Percentiles rank a stretch among this genome's conserved stretches.
Evolutionary conservation across 2,797 vertebrate genomes (phyloP).

Genomic region (Eupleurogrammus muticus): DNA sequence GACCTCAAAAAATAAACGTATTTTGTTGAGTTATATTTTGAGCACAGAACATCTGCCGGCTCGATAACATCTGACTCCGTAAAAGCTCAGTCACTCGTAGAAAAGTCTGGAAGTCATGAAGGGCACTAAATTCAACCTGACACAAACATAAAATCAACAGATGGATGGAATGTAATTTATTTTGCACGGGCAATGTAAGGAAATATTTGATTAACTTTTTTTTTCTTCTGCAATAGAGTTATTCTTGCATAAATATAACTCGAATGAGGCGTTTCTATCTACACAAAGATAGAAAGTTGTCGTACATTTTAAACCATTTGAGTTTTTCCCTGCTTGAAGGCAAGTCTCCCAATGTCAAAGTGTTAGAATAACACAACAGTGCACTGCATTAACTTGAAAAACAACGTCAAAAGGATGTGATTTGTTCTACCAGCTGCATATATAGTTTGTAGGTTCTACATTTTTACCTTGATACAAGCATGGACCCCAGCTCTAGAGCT

Average conservation of each 20-base stretch:
- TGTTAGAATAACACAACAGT: neutral
- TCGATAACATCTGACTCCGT: constrained; percentile 26
- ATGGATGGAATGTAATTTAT: constrained; percentile 1
- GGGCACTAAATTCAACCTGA: constrained; percentile 21
- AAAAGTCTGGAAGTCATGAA: neutral
- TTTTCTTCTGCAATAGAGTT: neutral
- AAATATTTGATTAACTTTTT: neutral
- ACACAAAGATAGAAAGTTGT: neutral
- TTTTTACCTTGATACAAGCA: constrained; percentile 46
- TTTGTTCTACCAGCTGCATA: neutral
- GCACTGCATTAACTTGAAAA: neutral
- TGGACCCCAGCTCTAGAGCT: constrained; percentile 15
- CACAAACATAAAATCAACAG: constrained; percentile 23
- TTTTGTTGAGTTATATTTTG: constrained; percentile 8
- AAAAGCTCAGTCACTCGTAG: constrained; percentile 4
- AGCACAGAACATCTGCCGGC: constrained; percentile 21
- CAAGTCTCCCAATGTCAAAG: neutral
- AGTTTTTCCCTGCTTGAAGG: neutral
- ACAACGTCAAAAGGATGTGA: neutral
- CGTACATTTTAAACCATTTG: neutral
- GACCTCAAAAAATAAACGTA: neutral
- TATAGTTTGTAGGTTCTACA: neutral
- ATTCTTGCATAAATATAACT: neutral
- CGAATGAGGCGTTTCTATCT: too few species aligned
- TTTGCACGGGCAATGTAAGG: neutral